phyloP scores from a whole-genome alignment of 2,113 vertebrate genomes.

The Numenius arquata region DNA sequence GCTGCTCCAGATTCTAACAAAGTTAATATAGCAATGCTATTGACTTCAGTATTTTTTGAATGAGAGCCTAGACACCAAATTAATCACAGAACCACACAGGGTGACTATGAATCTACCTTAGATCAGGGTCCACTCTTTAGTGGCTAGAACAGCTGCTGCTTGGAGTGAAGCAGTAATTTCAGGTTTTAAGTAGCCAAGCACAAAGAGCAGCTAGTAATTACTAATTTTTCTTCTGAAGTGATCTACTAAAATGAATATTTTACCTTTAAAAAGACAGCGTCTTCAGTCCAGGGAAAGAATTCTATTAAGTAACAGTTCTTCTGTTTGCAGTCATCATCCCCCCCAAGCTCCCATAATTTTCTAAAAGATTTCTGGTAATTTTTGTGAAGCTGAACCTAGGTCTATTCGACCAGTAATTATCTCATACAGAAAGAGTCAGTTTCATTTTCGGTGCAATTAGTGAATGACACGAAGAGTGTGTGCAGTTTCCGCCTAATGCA shows the following conservation, averaged over 20 bases:
- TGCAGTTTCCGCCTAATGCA: neutral
- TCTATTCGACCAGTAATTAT: neutral
- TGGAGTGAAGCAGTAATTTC: neutral
- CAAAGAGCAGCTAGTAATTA: rapidly evolving
- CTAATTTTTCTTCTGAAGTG: neutral
- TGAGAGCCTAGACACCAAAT: neutral
- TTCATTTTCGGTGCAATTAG: neutral
- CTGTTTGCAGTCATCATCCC: neutral
- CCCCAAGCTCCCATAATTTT: neutral
- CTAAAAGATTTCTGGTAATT: neutral
- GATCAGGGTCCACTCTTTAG: neutral
- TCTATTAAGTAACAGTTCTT: neutral
- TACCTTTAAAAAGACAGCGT: neutral
- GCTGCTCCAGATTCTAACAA: neutral
- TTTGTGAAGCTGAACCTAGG: neutral
- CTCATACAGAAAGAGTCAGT: neutral
- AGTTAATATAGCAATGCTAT: neutral
- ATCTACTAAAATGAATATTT: neutral
- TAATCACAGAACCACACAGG: neutral
- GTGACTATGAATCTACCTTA: neutral
- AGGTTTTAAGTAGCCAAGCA: neutral
- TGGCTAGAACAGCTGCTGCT: neutral
- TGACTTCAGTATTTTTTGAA: neutral
- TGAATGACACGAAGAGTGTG: neutral
- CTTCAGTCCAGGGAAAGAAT: neutral